phyloP scores from a whole-genome alignment of 2,113 vertebrate genomes.

The Cichladusa arquata region DNA sequence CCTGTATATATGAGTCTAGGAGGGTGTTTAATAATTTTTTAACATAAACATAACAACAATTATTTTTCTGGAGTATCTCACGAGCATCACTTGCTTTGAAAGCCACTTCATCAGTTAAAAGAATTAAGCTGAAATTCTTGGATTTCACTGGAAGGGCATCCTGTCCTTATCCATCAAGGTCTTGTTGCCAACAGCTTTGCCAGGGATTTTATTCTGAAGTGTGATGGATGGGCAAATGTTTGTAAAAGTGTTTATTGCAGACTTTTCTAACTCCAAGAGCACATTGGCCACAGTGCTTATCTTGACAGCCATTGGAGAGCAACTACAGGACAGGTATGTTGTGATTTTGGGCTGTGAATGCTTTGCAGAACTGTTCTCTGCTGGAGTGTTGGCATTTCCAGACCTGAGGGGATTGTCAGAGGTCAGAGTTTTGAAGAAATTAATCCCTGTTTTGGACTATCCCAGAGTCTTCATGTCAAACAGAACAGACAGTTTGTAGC shows the following conservation, averaged over 20 bases:
- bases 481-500: neutral
- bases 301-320: neutral
- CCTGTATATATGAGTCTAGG: neutral
- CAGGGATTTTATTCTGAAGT: neutral
- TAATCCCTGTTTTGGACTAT: neutral
- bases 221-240: neutral
- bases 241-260: neutral
- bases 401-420: neutral
- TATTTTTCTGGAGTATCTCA: neutral
- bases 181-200: neutral
- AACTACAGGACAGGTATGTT: neutral
- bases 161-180: slow-evolving; percentile 19
- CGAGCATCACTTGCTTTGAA: neutral
- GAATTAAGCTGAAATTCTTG: neutral
- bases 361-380: neutral
- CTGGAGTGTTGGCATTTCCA: neutral
- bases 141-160: slow-evolving; percentile 33
- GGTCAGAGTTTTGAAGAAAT: neutral
- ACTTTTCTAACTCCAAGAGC: neutral
- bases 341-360: neutral
- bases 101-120: neutral
- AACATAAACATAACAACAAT: neutral
- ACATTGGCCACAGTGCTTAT: neutral
- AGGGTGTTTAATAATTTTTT: neutral
- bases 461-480: neutral